Conservation (phyloP, 2,797 vertebrate species). For the Myotis planiceps region DNA sequence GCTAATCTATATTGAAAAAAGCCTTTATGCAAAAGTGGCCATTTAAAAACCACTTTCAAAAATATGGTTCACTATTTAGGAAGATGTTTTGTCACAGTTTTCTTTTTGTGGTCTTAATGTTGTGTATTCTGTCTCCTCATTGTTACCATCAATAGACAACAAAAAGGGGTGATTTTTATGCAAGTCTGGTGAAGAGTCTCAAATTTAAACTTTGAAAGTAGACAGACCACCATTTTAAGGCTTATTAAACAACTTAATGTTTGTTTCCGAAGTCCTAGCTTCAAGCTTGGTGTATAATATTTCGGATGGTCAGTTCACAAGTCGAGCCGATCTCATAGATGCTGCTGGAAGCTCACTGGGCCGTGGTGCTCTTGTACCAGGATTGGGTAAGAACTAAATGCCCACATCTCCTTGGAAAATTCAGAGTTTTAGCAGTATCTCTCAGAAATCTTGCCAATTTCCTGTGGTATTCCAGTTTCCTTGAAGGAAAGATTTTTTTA, state of each 20-base stretch:
- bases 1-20: not conserved
- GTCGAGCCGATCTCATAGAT: conserved; percentile 97
- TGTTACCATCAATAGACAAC: not conserved
- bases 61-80: not conserved
- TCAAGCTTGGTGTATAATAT: conserved; percentile 97
- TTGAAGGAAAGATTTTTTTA: not conserved
- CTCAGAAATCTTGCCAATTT: not conserved
- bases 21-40: not conserved
- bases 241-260: conserved; percentile 56
- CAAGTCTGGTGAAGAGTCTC: not conserved
- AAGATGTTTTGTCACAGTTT: not conserved
- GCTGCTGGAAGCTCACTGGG: conserved; percentile 97
- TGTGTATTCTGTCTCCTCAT: not conserved
- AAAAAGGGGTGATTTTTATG: not conserved
- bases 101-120: not conserved
- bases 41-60: conserved; percentile 26
- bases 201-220: conserved; percentile 22
- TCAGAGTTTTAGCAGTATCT: not conserved
- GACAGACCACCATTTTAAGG: not conserved
- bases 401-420: conserved; percentile 10
- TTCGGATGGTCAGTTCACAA: conserved; percentile 96
- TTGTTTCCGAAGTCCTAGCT: conserved; percentile 91
- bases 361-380: conserved; percentile 95
- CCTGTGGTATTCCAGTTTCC: not conserved
- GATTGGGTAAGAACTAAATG: conserved; percentile 91